These are phyloP conservation scores for Liparis tanakae DNA, from an alignment of 2,797 vertebrate species.

Conservation along the genomic window DNA sequence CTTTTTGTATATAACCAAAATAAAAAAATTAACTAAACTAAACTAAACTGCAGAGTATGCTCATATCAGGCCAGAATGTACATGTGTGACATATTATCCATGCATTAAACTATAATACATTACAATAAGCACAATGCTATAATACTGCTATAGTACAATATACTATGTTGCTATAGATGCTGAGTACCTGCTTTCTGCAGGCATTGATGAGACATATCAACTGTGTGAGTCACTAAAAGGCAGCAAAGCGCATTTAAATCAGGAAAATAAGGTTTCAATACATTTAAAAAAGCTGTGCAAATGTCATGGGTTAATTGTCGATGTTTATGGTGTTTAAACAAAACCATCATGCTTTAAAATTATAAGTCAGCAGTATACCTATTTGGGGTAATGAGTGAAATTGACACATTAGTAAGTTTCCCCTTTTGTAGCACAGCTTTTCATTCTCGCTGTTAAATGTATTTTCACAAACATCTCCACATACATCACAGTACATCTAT, in stretches of 20 bases:
- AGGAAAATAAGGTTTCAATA: constrained; percentile 1
- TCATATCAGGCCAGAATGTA: neutral
- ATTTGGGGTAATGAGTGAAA: neutral
- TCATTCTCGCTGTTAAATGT: constrained; percentile 3
- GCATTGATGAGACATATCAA: constrained; percentile 19
- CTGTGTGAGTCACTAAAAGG: constrained; percentile 25
- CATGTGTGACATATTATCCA: neutral
- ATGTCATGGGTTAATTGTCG: neutral
- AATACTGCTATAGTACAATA: no score
- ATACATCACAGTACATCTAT: neutral
- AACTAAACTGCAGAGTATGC: constrained; percentile 11
- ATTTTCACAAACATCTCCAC: neutral
- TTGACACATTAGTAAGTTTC: neutral
- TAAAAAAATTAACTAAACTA: no score
- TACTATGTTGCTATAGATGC: neutral
- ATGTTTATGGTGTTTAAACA: neutral
- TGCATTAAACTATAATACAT: neutral
- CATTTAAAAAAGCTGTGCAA: constrained; percentile 1
- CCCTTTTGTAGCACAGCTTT: neutral
- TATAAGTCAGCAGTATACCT: neutral
- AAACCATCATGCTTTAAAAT: neutral
- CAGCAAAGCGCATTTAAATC: neutral
- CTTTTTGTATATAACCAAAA: no score
- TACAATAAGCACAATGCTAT: neutral
- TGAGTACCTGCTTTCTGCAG: constrained; percentile 15